Base-by-base conservation (phyloP, 2,797 vertebrate species). In the Synanceia verrucosa region DNA sequence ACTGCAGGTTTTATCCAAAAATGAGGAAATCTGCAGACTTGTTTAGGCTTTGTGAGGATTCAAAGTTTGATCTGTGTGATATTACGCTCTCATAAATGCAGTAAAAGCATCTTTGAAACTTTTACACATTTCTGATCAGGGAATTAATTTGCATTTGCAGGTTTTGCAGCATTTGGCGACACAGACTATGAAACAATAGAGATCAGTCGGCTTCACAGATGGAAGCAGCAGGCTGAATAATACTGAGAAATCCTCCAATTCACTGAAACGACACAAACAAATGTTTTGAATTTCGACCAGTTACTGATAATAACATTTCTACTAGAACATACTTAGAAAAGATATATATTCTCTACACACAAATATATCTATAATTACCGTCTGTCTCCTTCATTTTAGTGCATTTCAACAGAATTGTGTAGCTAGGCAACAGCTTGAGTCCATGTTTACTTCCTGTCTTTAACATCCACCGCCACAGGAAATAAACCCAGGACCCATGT, bases 161-260 rank as follows among this genome's bases (percentile, higher is more conserved):
- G 37, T 64, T 73, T 74, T 51, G 4, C 4, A n/a, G 33, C 76
- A 66, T 66, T 84, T 76, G 53, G 74, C 55, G 9, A 24, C 2
- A 8, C 44, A 36, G 47, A 31, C 47, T 19, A n/a, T n/a, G n/a
- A 1, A 46, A 68, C 65, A 59, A 60, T 21, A 29, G 57, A 41
- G 58, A 70, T 72, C 36, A 48, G 9, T 71, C 37, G 11, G 66
- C 43, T 9, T 21, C 55, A 16, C 84, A 88, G 81, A 85, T 88
- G 86, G 85, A 71, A 57, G 70, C 62, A 59, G 63, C 75, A 78
- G 79, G 73, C 26, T 61, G 70, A 66, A 74, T 36, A 44, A 77
- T 58, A 34, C 36, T n/a, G 46, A 83, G 36, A 14, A 76, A 72
- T 23, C 37, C 58, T 55, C 8, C 39, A 29, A 57, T 67, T 43